Evolutionary conservation across 1,140 invertebrate genomes (phyloP).

Genomic region (Meteorus sp.): DNA sequence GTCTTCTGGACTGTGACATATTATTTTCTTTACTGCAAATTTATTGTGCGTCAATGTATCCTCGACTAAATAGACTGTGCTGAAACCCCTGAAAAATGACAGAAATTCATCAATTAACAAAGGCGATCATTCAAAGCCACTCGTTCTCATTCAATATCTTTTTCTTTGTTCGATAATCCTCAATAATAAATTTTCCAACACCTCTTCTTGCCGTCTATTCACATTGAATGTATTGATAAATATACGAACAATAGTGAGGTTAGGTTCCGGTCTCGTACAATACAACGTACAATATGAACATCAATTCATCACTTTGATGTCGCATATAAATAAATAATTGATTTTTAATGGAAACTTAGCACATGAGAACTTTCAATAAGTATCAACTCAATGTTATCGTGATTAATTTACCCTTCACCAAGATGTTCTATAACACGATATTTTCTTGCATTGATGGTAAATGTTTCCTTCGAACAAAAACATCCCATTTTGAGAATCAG

Average conservation of each 20-base stretch:
- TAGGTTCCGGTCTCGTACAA: too few relatives aligned
- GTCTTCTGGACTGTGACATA: conserved; percentile 79
- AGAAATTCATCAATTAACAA: conserved; percentile 23
- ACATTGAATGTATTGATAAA: too few relatives aligned
- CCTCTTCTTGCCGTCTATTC: too few relatives aligned
- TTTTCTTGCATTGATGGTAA: conserved; percentile 71
- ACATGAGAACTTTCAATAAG: background rate
- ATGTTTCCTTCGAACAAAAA: conserved; percentile 74
- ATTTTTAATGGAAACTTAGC: background rate
- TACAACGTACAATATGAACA: too few relatives aligned
- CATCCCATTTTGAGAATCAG: conserved; percentile 78
- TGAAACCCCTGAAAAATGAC: conserved; percentile 73
- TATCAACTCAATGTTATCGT: conserved; percentile 7
- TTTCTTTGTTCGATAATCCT: too few relatives aligned
- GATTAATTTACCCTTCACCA: conserved; percentile 72
- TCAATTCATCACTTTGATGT: too few relatives aligned
- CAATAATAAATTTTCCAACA: too few relatives aligned
- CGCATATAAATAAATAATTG: too few relatives aligned
- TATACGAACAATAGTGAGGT: too few relatives aligned
- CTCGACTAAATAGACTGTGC: conserved; percentile 78
- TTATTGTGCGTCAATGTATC: conserved; percentile 70
- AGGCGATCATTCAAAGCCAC: background rate
- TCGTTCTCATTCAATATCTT: too few relatives aligned
- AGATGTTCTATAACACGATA: conserved; percentile 72
- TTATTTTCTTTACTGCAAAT: conserved; percentile 82